Conservation (phyloP, 2,113 vertebrate genomes). For the Vireo altiloquus region DNA sequence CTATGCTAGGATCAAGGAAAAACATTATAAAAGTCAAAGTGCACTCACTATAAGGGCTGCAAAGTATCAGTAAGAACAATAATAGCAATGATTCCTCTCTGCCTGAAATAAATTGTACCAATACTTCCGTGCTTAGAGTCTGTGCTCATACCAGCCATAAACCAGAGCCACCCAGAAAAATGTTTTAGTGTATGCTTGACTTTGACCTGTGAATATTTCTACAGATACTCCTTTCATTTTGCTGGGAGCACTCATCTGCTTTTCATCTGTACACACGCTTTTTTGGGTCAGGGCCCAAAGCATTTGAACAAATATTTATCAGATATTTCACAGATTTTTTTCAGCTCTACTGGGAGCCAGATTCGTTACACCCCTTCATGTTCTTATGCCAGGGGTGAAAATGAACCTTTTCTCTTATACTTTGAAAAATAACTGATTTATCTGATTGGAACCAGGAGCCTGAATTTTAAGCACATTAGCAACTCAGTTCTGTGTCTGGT, state of each 20-base stretch:
- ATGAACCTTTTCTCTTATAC: slow-evolving; percentile 15
- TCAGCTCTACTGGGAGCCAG: background rate
- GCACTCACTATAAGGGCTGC: background rate
- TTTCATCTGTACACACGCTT: slow-evolving; percentile 11
- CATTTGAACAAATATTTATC: slow-evolving; percentile 55
- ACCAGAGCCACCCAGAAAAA: background rate
- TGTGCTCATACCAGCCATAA: background rate
- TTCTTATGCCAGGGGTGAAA: slow-evolving; percentile 24
- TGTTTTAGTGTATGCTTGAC: background rate
- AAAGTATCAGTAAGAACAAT: slow-evolving; percentile 1
- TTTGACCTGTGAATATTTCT: slow-evolving; percentile 12
- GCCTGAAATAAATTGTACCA: background rate
- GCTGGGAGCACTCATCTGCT: background rate
- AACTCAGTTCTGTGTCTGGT: slow-evolving; percentile 1
- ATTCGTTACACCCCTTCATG: background rate
- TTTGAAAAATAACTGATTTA: slow-evolving; percentile 18
- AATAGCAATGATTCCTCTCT: slow-evolving; percentile 1
- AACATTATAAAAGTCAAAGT: slow-evolving; percentile 2
- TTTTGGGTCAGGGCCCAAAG: slow-evolving; percentile 28
- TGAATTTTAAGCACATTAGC: slow-evolving; percentile 43
- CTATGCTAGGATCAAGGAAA: background rate
- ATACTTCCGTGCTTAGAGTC: background rate
- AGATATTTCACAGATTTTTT: slow-evolving; percentile 31
- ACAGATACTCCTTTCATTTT: slow-evolving; percentile 18
- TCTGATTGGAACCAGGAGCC: slow-evolving; percentile 26